A percentile compares a stretch with the other conserved stretches of the same genome.
These are phyloP conservation scores for Varecia variegata DNA, from an alignment of 2,797 vertebrate genomes.

Conservation along the genomic window DNA sequence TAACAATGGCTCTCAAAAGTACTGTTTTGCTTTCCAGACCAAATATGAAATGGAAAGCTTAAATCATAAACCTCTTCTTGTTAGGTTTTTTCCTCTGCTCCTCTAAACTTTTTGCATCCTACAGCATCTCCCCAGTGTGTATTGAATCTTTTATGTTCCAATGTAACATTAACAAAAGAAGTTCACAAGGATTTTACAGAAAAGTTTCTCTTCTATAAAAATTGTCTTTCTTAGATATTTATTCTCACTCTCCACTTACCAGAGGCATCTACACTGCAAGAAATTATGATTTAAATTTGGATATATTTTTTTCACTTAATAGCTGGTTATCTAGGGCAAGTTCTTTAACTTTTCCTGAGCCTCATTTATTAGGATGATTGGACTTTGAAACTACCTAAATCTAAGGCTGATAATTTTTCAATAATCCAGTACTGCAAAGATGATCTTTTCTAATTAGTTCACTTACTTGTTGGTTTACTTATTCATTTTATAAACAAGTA, in stretches of 20 bases:
- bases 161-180: conserved; percentile 62
- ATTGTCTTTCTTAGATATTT: conserved; percentile 47
- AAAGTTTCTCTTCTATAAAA: conserved; percentile 57
- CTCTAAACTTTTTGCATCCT: conserved; percentile 27
- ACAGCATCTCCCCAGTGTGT: conserved; percentile 23
- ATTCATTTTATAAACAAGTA: not conserved
- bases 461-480: not conserved
- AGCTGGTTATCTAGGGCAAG: not conserved
- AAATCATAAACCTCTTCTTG: not conserved
- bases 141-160: conserved; percentile 52
- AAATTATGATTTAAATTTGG: not conserved
- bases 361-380: not conserved
- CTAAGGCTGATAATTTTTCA: not conserved
- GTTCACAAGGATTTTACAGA: conserved; percentile 56
- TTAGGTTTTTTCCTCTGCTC: not conserved
- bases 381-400: conserved; percentile 32
- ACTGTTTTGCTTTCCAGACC: not conserved
- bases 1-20: not conserved
- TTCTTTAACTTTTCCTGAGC: conserved; percentile 19
- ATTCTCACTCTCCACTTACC: conserved; percentile 30
- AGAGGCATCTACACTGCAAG: conserved; percentile 6
- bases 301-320: not conserved
- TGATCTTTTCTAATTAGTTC: not conserved
- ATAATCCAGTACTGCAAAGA: not conserved
- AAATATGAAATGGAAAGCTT: not conserved